Evolutionary conservation across 2,113 vertebrate species (phyloP).

Genomic region (Geococcyx californianus): DNA sequence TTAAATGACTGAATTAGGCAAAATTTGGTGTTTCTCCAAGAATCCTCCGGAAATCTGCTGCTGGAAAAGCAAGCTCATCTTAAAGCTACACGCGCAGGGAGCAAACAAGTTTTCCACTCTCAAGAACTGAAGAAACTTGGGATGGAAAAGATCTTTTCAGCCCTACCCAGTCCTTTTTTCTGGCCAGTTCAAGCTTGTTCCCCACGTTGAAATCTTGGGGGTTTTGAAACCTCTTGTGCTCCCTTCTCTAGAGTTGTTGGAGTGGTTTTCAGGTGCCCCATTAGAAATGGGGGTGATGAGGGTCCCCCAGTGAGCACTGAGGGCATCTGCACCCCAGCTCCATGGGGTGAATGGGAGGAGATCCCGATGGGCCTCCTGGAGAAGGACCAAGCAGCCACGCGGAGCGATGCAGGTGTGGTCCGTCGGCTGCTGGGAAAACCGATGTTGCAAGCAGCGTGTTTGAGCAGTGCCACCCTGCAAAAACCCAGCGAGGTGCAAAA

Average conservation of each 20-base stretch:
- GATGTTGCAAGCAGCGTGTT: accelerated
- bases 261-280: accelerated
- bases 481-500: not conserved
- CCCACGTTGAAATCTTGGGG: accelerated
- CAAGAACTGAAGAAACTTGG: not conserved
- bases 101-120: not conserved
- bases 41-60: slow-evolving; percentile 64
- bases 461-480: not conserved
- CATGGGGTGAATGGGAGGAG: accelerated
- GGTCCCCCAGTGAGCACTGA: accelerated
- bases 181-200: not conserved
- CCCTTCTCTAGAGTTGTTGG: accelerated
- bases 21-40: slow-evolving; percentile 64
- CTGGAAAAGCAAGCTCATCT: slow-evolving; percentile 69
- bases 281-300: not conserved
- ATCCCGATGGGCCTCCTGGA: not conserved
- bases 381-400: not conserved
- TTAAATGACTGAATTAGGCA: slow-evolving; percentile 48
- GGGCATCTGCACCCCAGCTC: not conserved
- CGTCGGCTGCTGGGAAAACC: not conserved
- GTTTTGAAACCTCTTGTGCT: not conserved
- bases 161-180: not conserved
- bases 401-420: not conserved
- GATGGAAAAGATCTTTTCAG: not conserved
- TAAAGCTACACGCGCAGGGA: not conserved